Evolutionary conservation across 2,888 invertebrate species (phyloP), one percentile per base, ranked within the genome.

Genomic region (Diabrotica balteata): DNA sequence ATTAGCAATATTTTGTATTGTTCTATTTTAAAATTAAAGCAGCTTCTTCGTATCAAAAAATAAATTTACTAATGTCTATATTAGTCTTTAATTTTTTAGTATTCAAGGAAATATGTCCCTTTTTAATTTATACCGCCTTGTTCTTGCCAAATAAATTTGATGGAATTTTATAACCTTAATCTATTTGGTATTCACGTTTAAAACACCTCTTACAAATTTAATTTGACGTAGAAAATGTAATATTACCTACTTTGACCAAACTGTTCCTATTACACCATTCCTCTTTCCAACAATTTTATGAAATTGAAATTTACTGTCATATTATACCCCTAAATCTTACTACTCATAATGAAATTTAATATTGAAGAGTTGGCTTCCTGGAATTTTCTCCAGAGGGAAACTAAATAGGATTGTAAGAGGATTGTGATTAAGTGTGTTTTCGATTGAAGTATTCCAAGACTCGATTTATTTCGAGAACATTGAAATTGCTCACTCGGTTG

Each of bases 201-300:
- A 57, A 57, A 45, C 44, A 44, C 55, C 45, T 45, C 8, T 17
- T 52, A 80, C 80, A 82, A 81, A 81, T 82, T 81, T 80, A 81
- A 80, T 80, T 76, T 78, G 80, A 82, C 81, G 78, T 76, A 77
- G 80, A 80, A 81, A 82, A 82, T 82, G 82, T 78, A 80, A 82
- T 82, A 82, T 82, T 81, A 80, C 78, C 78, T 76, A 73, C 77
- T 78, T 79, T 79, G 80, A 81, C 80, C 80, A 79, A 79, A 78
- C 74, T 74, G 72, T 76, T 75, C 59, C 68, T 61, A 63, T 70
- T 66, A 70, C 57, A 59, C 67, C 57, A 47, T 62, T 62, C 54
- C 58, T 77, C 53, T 78, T 74, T 75, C 75, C 76, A 76, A 78
- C 77, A 76, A 78, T 78, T 79, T 79, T 79, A 80, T 80, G 78